These are phyloP conservation scores for Falcunculus frontatus DNA, from an alignment of 2,113 vertebrate species.

Conservation along the genomic window DNA sequence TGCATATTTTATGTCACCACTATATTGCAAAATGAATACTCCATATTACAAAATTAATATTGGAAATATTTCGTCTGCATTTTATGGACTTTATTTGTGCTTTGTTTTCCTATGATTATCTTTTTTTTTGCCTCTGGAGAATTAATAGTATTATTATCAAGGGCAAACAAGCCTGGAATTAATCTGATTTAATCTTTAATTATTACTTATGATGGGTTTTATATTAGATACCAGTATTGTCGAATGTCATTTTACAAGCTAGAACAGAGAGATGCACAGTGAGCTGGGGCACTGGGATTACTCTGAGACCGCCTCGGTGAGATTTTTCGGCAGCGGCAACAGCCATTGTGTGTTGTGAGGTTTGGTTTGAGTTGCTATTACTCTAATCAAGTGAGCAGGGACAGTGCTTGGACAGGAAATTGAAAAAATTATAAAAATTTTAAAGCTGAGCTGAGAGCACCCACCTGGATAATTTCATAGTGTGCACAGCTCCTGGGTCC, in stretches of 20 bases:
- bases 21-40: neutral
- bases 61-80: neutral
- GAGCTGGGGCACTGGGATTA: neutral
- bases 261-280: neutral
- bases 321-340: neutral
- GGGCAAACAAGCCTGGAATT: slow-evolving; percentile 3
- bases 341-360: neutral
- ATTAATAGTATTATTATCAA: neutral
- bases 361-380: neutral
- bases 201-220: neutral
- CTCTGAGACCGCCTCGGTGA: neutral
- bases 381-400: neutral
- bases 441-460: slow-evolving; percentile 6
- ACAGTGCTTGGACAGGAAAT: neutral
- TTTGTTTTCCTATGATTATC: neutral
- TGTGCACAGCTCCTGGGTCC: neutral
- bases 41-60: neutral
- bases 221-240: neutral
- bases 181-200: slow-evolving; percentile 46
- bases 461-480: neutral
- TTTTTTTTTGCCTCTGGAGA: neutral
- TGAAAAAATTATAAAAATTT: neutral
- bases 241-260: neutral
- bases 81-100: slow-evolving; percentile 4
- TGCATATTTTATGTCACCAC: neutral